phyloP scores from a whole-genome alignment of 2,888 invertebrate species.

The Eupithecia pulchellata region DNA sequence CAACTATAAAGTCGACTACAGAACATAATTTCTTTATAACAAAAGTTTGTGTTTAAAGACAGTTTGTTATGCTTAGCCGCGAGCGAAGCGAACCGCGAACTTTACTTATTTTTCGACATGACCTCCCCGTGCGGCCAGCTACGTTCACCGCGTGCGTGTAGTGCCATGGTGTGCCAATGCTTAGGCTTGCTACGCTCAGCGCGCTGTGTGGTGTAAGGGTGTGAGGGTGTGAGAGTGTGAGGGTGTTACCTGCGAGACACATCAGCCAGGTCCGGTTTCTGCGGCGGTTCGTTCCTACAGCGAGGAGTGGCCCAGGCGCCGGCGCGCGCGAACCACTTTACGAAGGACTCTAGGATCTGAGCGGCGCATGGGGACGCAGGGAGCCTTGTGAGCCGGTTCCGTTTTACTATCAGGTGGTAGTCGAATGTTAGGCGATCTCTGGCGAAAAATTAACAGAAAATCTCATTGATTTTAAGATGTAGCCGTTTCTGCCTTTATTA shows the following conservation, averaged over 20 bases:
- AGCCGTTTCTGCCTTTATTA: too few relatives aligned
- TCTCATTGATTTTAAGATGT: too few relatives aligned
- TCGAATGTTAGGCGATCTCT: conserved; percentile 80
- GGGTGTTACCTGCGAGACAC: conserved; percentile 69
- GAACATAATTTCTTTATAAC: too few relatives aligned
- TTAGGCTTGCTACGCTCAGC: neutral
- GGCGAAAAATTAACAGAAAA: conserved; percentile 14
- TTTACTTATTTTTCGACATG: too few relatives aligned
- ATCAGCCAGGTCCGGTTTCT: conserved; percentile 69
- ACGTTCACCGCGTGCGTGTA: too few relatives aligned
- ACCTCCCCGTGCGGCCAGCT: too few relatives aligned
- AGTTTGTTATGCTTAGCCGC: too few relatives aligned
- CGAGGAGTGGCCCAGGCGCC: conserved; percentile 76
- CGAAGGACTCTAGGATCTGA: conserved; percentile 78
- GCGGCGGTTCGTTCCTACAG: conserved; percentile 66
- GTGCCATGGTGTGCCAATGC: too few relatives aligned
- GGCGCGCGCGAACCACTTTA: conserved; percentile 80
- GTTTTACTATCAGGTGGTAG: conserved; percentile 80
- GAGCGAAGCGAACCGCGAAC: too few relatives aligned
- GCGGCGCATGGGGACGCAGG: conserved; percentile 78
- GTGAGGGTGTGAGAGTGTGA: neutral
- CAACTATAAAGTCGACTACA: too few relatives aligned
- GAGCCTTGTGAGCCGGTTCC: conserved; percentile 71
- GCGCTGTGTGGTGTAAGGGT: too few relatives aligned
- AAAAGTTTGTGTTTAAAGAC: too few relatives aligned